Base-by-base conservation (phyloP, 64 coral and sea anemone species). In the Platygyra sinensis region DNA sequence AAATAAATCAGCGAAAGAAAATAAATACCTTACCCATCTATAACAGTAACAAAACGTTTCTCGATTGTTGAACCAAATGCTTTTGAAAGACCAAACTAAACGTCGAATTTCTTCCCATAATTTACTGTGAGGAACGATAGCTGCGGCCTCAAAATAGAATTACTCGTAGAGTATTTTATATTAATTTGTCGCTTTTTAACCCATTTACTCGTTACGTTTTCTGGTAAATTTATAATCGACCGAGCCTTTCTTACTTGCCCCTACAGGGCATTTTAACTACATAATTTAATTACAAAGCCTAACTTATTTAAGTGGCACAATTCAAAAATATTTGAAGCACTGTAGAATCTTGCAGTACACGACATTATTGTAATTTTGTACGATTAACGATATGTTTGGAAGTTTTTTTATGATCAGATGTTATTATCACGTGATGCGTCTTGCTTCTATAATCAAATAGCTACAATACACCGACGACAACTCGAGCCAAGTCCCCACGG, bases 261-360 rank as follows among this genome's bases (percentile, higher is more conserved):
- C 78, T 12, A 62, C 25, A 17, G 16, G 54, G 28, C 52, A 61
- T 31, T 80, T 80, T 29, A 27, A 20, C 25, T 69, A 61, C 30
- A 83, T 36, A 80, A 80, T 80, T 80, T 61, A 83, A 20, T 83
- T 36, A 83, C 61, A 65, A 83, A 83, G 59, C 62, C 60, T 83
- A 69, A 69, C 65, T 69, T 69, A 69, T 69, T 24, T 69, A 69
- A 69, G 65, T 39, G 33, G 17, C 16, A n/a, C 18, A 65, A 65
- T 83, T 83, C 60, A 83, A 65, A 83, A 83, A 83, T 63, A 63
- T 33, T 83, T 33, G 4, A 38, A 83, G 80, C 80, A 83, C 80
- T 60, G 16, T 38, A 31, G 30, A 64, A 24, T 67, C 31, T 38
- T 38, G 61, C 30, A 60, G 80, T 31, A 61, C 80, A 14, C 38